A percentile compares a stretch with the other conserved stretches of the same genome.
phyloP scores from a whole-genome alignment of 2,797 vertebrate genomes.

The Peromyscus nudipes region DNA sequence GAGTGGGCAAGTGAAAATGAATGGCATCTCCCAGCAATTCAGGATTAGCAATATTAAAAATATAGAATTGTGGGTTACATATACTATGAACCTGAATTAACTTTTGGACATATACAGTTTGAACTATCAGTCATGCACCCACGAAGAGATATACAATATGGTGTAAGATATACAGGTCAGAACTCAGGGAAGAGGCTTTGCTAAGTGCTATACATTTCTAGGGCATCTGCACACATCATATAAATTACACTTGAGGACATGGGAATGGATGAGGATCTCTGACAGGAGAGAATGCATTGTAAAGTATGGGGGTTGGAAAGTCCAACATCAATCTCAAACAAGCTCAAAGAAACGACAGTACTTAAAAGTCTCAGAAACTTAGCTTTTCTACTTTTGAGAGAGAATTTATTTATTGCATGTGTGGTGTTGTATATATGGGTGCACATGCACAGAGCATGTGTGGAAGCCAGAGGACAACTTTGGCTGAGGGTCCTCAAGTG shows the following conservation, averaged over 20 bases:
- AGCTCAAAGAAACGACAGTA: background rate
- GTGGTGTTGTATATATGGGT: background rate
- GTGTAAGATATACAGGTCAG: background rate
- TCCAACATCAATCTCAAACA: background rate
- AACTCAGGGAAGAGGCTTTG: background rate
- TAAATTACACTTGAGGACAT: background rate
- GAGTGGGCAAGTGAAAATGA: background rate
- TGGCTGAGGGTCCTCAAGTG: background rate
- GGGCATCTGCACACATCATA: background rate
- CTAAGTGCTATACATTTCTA: background rate
- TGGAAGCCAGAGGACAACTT: background rate
- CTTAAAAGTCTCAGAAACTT: background rate
- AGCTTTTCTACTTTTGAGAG: constrained; percentile 3
- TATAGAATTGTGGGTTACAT: background rate
- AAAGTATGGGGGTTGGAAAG: background rate
- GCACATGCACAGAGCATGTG: background rate
- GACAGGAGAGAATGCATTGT: background rate
- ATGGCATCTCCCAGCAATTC: background rate
- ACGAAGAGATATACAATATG: background rate
- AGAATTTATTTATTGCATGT: background rate
- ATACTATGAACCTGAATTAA: background rate
- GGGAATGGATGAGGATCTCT: background rate
- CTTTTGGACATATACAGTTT: background rate
- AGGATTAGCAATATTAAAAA: background rate
- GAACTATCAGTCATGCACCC: background rate